phyloP scores from a whole-genome alignment of 2,888 invertebrate genomes.

The Patella pellucida region DNA sequence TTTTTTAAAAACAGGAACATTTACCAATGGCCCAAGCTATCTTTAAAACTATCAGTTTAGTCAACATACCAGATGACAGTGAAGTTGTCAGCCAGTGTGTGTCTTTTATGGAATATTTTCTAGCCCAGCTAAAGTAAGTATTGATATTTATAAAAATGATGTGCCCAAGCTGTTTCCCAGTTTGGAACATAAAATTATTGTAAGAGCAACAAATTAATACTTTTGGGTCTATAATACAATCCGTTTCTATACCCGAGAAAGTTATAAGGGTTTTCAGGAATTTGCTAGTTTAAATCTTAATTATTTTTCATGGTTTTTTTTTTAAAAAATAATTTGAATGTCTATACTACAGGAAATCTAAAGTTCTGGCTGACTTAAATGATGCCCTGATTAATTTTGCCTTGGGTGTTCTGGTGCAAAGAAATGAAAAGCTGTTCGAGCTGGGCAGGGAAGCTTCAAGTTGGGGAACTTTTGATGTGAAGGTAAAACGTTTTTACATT shows the following conservation, averaged over 20 bases:
- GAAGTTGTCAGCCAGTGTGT: slow-evolving; percentile 16
- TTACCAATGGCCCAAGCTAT: slow-evolving; percentile 23
- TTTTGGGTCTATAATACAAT: too few species aligned
- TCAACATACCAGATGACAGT: slow-evolving; percentile 1
- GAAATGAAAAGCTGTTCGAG: background rate
- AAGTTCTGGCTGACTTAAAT: background rate
- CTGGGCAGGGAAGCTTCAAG: background rate
- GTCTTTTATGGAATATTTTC: slow-evolving; percentile 17
- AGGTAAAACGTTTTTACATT: background rate
- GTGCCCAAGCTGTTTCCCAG: too few species aligned
- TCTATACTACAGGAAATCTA: background rate
- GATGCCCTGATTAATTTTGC: background rate
- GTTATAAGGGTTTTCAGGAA: too few species aligned
- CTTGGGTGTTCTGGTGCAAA: background rate
- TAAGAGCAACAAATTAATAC: too few species aligned
- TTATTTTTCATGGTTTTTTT: background rate
- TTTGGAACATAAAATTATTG: too few species aligned
- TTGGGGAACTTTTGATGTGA: background rate
- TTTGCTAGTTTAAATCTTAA: too few species aligned
- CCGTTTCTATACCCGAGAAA: too few species aligned
- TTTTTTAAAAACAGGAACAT: slow-evolving; percentile 20
- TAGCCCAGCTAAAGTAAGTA: slow-evolving; percentile 27
- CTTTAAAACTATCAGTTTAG: slow-evolving; percentile 19
- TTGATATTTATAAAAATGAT: too few species aligned
- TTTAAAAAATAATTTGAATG: background rate